Base-by-base conservation (phyloP, 2,113 vertebrate genomes). In the Nothobranchius furzeri region DNA sequence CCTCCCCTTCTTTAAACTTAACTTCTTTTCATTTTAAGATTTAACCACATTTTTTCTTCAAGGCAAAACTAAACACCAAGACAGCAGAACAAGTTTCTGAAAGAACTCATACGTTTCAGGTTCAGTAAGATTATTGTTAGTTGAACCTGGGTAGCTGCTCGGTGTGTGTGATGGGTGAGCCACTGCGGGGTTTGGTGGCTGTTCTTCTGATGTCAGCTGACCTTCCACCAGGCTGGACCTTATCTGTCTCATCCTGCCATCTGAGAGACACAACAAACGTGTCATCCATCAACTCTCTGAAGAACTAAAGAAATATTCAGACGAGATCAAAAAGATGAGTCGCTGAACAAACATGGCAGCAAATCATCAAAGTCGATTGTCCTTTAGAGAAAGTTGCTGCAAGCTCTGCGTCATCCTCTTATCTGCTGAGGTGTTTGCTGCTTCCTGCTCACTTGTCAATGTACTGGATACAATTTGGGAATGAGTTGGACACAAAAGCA, bases 231-330 rank as follows among this genome's bases (percentile, higher is more conserved):
- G 52, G 61, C 75, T 84, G 53, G 85, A 73, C 45, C 87, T 82
- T 9, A 86, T 82, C 2, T 92, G 95, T 37, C 92, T 94, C 63
- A 92, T 90, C 85, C 94, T 92, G 84, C 75, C 66, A 57, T 91
- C 91, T 93, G 79, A 82, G 87, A 80, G 24, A 68, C 47, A 58
- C 42, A 45, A 30, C 30, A 63, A 60, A 47, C 12, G 3, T 48
- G 7, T 46, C 24, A 64, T 49, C 14, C 9, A 59, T 3, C 1
- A 50, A 40, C 25, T 15, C 37, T 6, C 7, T 56, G 35, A 14
- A 37, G 14, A 40, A 56, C 15, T n/a, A n/a, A 11, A 8, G 12
- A 49, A 54, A 54, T 35, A 12, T 40, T 9, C 36, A 13, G 10
- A 17, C 1, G 20, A 30, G 14, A 7, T n/a, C 14, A 56, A 17